phyloP scores from a whole-genome alignment of 2,888 invertebrate species.

The Macrostomum cliftonense region DNA sequence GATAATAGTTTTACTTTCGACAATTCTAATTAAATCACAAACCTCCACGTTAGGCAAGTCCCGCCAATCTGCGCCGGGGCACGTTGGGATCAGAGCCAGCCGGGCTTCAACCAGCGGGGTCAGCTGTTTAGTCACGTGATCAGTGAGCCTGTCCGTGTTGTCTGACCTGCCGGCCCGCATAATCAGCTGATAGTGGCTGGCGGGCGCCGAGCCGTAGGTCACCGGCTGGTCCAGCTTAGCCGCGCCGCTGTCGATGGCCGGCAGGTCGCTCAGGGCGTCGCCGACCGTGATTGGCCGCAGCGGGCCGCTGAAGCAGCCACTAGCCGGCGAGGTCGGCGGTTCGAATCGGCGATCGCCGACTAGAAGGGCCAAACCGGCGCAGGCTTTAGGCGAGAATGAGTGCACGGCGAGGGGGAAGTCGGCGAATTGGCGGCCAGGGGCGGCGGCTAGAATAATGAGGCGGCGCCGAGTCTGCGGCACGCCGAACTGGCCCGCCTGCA shows the following conservation, averaged over 20 bases:
- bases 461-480: slow-evolving; percentile 61
- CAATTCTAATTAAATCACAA: no score
- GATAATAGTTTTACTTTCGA: no score
- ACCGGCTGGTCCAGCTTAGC: background rate
- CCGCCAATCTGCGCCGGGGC: slow-evolving; percentile 63
- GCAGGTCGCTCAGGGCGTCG: slow-evolving; percentile 66
- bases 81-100: slow-evolving; percentile 54
- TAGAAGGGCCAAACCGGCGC: slow-evolving; percentile 56
- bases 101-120: slow-evolving; percentile 57
- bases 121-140: slow-evolving; percentile 69
- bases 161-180: background rate
- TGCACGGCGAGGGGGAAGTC: slow-evolving; percentile 59
- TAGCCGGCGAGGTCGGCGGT: slow-evolving; percentile 54
- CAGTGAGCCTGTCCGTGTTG: slow-evolving; percentile 23
- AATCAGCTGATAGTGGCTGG: background rate
- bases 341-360: slow-evolving; percentile 66
- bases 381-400: slow-evolving; percentile 51
- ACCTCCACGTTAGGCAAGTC: slow-evolving; percentile 58
- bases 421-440: slow-evolving; percentile 56
- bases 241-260: slow-evolving; percentile 49
- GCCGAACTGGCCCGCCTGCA: slow-evolving; percentile 68
- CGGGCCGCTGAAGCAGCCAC: slow-evolving; percentile 56
- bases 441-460: slow-evolving; percentile 59
- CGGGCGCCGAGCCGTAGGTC: background rate
- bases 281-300: slow-evolving; percentile 55